phyloP scores from a whole-genome alignment of 1,140 invertebrate genomes.

The Drosophila watanabei region DNA sequence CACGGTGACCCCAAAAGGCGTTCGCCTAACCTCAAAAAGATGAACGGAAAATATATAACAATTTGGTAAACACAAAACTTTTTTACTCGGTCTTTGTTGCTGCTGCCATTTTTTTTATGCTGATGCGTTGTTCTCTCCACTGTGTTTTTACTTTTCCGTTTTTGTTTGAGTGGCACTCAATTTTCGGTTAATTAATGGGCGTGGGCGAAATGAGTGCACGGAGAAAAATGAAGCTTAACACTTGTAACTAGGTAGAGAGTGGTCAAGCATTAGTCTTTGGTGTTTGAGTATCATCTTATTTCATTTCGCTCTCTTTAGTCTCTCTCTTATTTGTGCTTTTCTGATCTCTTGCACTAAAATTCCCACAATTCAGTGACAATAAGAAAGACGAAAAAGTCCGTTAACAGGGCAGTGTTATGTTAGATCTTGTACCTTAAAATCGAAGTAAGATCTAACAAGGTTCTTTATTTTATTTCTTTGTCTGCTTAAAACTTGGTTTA shows the following conservation, averaged over 20 bases:
- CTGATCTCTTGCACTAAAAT: neutral
- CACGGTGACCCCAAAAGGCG: conserved; percentile 55
- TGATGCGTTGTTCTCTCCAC: conserved; percentile 47
- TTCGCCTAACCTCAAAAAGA: conserved; percentile 64
- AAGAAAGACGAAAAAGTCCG: neutral
- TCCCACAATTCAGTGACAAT: neutral
- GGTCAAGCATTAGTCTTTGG: neutral
- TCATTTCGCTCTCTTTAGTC: neutral
- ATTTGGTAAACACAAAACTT: conserved; percentile 63
- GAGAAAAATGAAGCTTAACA: neutral
- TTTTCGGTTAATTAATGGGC: conserved; percentile 63
- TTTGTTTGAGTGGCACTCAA: conserved; percentile 49
- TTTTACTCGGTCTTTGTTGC: conserved; percentile 8
- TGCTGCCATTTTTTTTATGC: conserved; percentile 40
- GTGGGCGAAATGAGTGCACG: conserved; percentile 33
- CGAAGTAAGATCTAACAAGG: neutral
- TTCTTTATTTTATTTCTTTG: neutral
- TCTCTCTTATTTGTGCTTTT: neutral
- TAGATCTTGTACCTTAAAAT: neutral
- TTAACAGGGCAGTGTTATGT: neutral
- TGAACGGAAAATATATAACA: conserved; percentile 59
- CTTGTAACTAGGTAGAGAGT: neutral
- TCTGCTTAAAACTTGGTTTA: neutral
- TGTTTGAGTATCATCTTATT: neutral
- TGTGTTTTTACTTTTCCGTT: conserved; percentile 23